Conservation (phyloP, 2,888 invertebrate genomes). For the Cheilosia soror region DNA sequence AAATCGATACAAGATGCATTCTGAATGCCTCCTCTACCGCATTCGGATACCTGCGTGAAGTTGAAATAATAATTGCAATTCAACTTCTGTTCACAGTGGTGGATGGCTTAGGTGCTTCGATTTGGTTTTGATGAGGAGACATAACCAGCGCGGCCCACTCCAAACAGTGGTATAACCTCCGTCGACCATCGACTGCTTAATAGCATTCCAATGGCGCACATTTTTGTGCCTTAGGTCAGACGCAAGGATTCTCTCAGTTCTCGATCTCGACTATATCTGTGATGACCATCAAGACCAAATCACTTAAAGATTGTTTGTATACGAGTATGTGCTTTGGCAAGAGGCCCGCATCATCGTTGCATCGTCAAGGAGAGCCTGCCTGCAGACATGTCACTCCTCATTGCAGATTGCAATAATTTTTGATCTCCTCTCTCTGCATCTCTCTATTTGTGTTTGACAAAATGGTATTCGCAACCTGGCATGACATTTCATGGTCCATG, state of each 20-base stretch:
- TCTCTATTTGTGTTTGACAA: slow-evolving; percentile 27
- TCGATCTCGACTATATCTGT: slow-evolving; percentile 10
- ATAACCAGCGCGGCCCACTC: slow-evolving; percentile 33
- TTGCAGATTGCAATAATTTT: slow-evolving; percentile 48
- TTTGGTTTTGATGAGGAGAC: slow-evolving; percentile 39
- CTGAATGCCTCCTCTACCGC: slow-evolving; percentile 14
- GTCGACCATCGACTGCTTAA: slow-evolving; percentile 34
- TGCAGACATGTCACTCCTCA: slow-evolving; percentile 59
- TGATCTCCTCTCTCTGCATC: not conserved
- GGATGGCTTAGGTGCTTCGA: slow-evolving; percentile 16
- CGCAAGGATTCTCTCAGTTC: slow-evolving; percentile 22
- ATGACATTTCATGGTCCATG: slow-evolving; percentile 53
- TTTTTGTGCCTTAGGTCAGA: slow-evolving; percentile 54
- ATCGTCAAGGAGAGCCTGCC: slow-evolving; percentile 2
- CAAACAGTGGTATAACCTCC: slow-evolving; percentile 16
- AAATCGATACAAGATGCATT: slow-evolving; percentile 57
- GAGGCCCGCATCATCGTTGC: slow-evolving; percentile 41
- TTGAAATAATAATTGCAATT: slow-evolving; percentile 65
- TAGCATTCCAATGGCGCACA: slow-evolving; percentile 63
- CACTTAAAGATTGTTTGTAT: slow-evolving; percentile 28
- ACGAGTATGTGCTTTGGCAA: slow-evolving; percentile 19
- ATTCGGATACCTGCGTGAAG: slow-evolving; percentile 35
- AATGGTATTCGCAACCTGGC: slow-evolving; percentile 31
- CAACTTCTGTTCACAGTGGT: slow-evolving; percentile 59
- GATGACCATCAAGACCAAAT: slow-evolving; percentile 46